A percentile compares a stretch with the other conserved stretches of the same genome.
Evolutionary conservation across 2,113 vertebrate species (phyloP).

Genomic region (Rutilus rutilus): DNA sequence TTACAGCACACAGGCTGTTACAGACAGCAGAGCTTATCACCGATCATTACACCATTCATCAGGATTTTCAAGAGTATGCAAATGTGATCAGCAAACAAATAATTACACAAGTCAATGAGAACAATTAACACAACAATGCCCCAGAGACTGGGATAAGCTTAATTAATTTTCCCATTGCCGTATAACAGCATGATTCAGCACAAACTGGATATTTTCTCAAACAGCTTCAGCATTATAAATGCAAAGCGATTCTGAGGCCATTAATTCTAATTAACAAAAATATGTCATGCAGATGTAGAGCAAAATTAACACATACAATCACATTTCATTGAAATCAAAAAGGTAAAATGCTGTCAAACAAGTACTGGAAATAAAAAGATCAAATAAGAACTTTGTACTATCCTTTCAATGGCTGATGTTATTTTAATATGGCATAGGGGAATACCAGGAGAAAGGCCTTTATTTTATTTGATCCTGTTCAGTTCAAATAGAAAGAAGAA

Average conservation of each 20-base stretch:
- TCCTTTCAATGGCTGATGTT: not conserved
- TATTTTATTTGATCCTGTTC: not conserved
- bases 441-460: not conserved
- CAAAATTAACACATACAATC: not conserved
- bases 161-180: constrained; percentile 48
- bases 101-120: constrained; percentile 55
- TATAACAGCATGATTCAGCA: not conserved
- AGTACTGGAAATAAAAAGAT: not conserved
- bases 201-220: constrained; percentile 15
- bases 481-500: not conserved
- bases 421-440: not conserved
- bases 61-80: constrained; percentile 37
- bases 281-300: not conserved
- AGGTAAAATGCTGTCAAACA: not conserved
- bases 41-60: constrained; percentile 38
- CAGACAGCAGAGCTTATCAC: constrained; percentile 19
- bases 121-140: constrained; percentile 58
- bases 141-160: constrained; percentile 45
- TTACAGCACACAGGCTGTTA: constrained; percentile 8
- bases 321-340: not conserved
- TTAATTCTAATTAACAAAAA: not conserved
- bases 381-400: not conserved
- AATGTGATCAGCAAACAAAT: constrained; percentile 55
- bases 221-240: not conserved
- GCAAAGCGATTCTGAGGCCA: not conserved